Evolutionary conservation across 1,140 invertebrate genomes (phyloP), one percentile per base, ranked within the genome.

Genomic region (Tetragonula clypearis): DNA sequence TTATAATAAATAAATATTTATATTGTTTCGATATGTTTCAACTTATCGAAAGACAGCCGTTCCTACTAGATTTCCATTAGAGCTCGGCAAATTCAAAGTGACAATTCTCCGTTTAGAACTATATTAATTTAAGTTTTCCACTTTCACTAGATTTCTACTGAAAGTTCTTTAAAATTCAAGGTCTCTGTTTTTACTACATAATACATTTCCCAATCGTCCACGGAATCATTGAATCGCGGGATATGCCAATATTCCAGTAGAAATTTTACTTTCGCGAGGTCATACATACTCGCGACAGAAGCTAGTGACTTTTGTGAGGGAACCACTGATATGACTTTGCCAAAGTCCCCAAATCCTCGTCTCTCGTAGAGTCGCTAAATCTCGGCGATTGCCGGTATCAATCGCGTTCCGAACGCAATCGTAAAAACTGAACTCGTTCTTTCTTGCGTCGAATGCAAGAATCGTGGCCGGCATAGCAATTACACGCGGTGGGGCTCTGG

Each of bases 341-440:
- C 30, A 74, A 74, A 74, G 49, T 74, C 49, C 19, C n/a, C 8
- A 55, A 41, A 55, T 74, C 72, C 49, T 8, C 6, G n/a, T 30
- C n/a, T 11, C 6, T 8, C 19, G 8, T 56, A 74, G 11, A 74
- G 17, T 56, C 49, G 3, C 49, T 73, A 73, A 73, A 73, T 17
- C n/a, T 53, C n/a, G 9, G 23, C 41, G 11, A 6, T 15, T 26
- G 0, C 9, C 14, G 41, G 15, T 73, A 73, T 73, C 49, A 55
- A 55, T n/a, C 55, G 55, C 23, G 26, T 55, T 55, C 3, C 14
- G 11, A 26, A 49, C 41, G 41, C 41, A 49, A 23, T 55, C 9
- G 72, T 73, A 75, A 75, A 75, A 73, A 56, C 14, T 56, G 73
- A 58, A 58, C 55, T 58, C 26, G 74, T 41, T 30, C 30, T 30